Base-by-base conservation (phyloP, 1,140 invertebrate species). In the Orchestia grillus region DNA sequence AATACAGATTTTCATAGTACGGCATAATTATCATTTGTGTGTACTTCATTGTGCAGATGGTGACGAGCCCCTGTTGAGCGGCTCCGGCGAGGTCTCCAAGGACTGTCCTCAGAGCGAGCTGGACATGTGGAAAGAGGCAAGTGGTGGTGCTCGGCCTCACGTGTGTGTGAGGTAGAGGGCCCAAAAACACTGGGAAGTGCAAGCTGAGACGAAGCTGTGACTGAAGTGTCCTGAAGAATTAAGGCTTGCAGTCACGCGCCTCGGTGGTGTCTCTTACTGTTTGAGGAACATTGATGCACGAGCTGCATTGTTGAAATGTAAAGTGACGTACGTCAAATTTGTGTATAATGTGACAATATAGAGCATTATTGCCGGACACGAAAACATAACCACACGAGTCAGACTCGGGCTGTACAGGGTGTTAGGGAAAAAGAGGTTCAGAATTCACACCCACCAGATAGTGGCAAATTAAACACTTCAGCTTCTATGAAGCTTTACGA, bases 11-110 rank as follows among this genome's bases (percentile, higher is more conserved):
- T 53, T 53, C 47, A 53, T 53, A 19, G 47, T 53, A 53, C 19
- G 47, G 19, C 47, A 8, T 53, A 19, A 6, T 19, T 53, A 53
- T 8, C 6, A 8, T 77, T 77, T 36, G 36, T 36, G 11, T 90
- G n/a, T 95, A 40, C 92, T 45, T n/a, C 53, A 42, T 36, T 96
- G 28, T 43, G 44, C 96, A 97, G 97, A 97, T 98, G 99, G 98
- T 95, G 99, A 99, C 97, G 99, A 99, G 97, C 99, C 99, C 0
- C 97, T 99, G 96, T 97, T 99, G 11, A 99, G 99, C 97, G 99
- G 99, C 28, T 99, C 99, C 40, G 99, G 99, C 0, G 98, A 98
- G 97, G 99, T 99, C 1, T 99, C 99, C 4, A 99, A 99, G 97
- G 99, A 99, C 97, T 99, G 99, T 97, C 98, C 98, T 0, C 99